phyloP scores from a whole-genome alignment of 2,113 vertebrate genomes.

The Heterocephalus glaber region DNA sequence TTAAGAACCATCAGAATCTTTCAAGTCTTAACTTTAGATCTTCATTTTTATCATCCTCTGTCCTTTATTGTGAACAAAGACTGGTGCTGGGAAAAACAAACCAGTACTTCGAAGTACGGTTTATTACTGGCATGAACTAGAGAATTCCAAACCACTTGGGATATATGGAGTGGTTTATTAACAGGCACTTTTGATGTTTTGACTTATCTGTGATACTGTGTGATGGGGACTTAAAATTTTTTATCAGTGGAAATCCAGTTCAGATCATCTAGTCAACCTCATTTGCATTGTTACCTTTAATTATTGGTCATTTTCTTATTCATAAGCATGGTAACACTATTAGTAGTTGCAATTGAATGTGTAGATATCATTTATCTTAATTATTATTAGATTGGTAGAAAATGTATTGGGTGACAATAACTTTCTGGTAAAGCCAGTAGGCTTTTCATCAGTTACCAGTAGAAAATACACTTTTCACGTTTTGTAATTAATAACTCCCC shows the following conservation, averaged over 20 bases:
- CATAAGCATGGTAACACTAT: neutral
- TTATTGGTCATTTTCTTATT: neutral
- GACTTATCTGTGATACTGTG: neutral
- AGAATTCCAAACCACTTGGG: neutral
- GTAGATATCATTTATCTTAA: neutral
- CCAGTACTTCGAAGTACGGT: neutral
- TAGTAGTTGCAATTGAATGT: neutral
- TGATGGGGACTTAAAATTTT: slow-evolving; percentile 31
- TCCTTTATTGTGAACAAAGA: neutral
- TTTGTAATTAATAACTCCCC: neutral
- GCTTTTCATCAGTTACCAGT: neutral
- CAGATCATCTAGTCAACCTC: slow-evolving; percentile 7
- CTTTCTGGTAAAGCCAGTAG: neutral
- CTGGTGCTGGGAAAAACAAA: slow-evolving; percentile 52
- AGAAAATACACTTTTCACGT: neutral
- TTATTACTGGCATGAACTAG: neutral
- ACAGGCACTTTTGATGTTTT: slow-evolving; percentile 1
- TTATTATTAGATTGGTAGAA: neutral
- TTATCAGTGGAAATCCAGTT: neutral
- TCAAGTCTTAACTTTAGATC: neutral
- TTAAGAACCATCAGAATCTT: slow-evolving; percentile 1
- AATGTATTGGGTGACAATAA: neutral
- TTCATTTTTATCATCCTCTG: slow-evolving; percentile 21
- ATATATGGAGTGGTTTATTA: slow-evolving; percentile 46
- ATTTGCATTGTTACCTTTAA: neutral